These are phyloP conservation scores for Xanthostigma xanthostigma DNA, from an alignment of 2,888 invertebrate species.

Conservation along the genomic window DNA sequence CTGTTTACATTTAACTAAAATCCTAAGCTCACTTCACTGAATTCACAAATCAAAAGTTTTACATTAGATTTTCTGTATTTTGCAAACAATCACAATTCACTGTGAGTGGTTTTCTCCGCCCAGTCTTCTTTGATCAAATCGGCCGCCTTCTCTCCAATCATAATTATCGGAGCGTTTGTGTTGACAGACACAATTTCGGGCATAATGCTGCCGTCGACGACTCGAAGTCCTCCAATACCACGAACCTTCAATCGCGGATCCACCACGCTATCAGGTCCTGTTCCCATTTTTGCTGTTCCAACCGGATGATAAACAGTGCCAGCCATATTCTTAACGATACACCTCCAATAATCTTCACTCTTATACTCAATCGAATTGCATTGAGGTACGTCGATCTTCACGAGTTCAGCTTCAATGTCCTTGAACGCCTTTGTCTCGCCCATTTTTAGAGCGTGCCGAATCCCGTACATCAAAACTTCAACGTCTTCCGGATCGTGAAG, in stretches of 20 bases:
- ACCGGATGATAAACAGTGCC: conserved; percentile 48
- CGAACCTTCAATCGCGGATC: conserved; percentile 39
- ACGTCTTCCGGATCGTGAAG: conserved; percentile 43
- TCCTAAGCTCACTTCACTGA: too few relatives aligned
- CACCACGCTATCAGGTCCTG: conserved; percentile 43
- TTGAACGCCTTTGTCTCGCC: conserved; percentile 40
- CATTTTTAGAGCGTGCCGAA: conserved; percentile 40
- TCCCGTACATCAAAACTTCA: conserved; percentile 38
- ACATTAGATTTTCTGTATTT: too few relatives aligned
- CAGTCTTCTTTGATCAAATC: conserved; percentile 36
- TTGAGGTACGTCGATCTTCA: conserved; percentile 33
- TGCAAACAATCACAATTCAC: too few relatives aligned
- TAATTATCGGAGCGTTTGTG: conserved; percentile 46
- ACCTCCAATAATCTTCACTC: conserved; percentile 49
- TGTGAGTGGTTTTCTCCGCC: too few relatives aligned
- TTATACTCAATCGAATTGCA: conserved; percentile 32
- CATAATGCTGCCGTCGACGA: conserved; percentile 45
- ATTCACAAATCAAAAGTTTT: too few relatives aligned
- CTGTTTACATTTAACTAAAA: too few relatives aligned
- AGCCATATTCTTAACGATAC: conserved; percentile 42
- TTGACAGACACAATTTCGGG: conserved; percentile 43
- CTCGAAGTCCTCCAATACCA: conserved; percentile 36
- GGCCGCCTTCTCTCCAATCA: conserved; percentile 50
- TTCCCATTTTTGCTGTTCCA: conserved; percentile 53
- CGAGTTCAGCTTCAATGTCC: conserved; percentile 34